A percentile compares a stretch with the other conserved stretches of the same genome.
Evolutionary conservation across 2,113 vertebrate species (phyloP).

Genomic region (Hippocampus abdominalis): DNA sequence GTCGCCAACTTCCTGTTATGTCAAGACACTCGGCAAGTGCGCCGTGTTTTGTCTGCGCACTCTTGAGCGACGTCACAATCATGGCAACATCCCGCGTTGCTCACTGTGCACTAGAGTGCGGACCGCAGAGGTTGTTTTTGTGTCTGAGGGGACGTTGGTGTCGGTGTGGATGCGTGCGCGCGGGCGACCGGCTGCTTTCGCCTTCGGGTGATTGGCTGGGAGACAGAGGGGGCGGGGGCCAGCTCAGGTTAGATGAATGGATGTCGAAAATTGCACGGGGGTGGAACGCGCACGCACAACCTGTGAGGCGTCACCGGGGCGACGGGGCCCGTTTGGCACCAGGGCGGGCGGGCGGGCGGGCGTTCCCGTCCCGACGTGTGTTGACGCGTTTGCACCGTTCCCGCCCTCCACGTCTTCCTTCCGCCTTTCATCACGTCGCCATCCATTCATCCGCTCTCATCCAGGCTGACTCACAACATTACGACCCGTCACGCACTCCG

Average conservation of each 20-base stretch:
- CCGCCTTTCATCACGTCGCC: constrained; percentile 6
- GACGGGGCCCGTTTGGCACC: neutral
- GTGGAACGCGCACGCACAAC: neutral
- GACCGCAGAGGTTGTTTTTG: no score
- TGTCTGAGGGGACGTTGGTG: no score
- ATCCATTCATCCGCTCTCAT: neutral
- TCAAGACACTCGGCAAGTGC: neutral
- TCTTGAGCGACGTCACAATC: neutral
- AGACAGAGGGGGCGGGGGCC: neutral
- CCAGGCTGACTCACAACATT: neutral
- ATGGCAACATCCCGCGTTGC: neutral
- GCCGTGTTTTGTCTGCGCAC: neutral
- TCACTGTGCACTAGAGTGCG: neutral
- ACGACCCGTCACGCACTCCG: constrained; percentile 14
- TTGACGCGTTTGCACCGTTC: constrained; percentile 25
- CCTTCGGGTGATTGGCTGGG: neutral
- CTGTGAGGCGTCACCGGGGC: neutral
- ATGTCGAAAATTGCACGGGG: no score
- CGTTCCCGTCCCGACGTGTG: neutral
- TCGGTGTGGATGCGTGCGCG: no score
- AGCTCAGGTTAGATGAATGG: neutral
- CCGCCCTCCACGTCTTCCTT: constrained; percentile 54
- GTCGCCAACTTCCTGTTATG: neutral
- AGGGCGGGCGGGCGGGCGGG: neutral
- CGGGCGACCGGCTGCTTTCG: neutral